A percentile compares a stretch with the other conserved stretches of the same genome.
Conservation (phyloP, 37 sponge, comb jelly and placozoan genomes). For the Mnemiopsis leidyi region DNA sequence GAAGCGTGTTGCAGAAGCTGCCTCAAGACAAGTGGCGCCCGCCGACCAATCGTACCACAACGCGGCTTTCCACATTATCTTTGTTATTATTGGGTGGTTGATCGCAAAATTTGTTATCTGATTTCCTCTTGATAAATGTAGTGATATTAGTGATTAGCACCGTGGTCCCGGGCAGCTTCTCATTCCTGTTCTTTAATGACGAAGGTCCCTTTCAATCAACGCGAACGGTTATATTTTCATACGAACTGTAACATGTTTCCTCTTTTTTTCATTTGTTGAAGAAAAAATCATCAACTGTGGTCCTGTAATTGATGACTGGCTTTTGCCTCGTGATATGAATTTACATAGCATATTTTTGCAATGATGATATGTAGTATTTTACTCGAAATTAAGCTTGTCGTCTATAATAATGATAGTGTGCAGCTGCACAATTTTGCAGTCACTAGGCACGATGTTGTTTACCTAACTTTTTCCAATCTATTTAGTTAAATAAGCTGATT, state of each 20-base stretch:
- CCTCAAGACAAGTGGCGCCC: background rate
- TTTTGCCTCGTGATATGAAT: background rate
- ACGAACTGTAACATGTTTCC: background rate
- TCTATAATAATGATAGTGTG: no score
- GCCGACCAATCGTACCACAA: conserved; percentile 21
- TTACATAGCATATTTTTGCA: no score
- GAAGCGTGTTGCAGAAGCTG: conserved; percentile 24
- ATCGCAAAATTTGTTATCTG: conserved; percentile 54
- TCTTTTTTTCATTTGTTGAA: background rate
- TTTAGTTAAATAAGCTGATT: background rate
- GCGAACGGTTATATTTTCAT: background rate
- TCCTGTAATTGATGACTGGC: background rate
- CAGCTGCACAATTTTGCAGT: background rate
- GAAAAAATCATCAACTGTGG: background rate
- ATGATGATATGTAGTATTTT: no score
- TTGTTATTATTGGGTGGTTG: conserved; percentile 42
- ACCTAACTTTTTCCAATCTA: no score
- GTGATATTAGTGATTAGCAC: conserved; percentile 27
- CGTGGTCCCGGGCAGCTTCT: background rate
- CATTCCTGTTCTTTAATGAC: background rate
- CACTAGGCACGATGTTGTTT: background rate
- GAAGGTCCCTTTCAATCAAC: background rate
- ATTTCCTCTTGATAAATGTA: conserved; percentile 32
- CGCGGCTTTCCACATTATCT: conserved; percentile 32
- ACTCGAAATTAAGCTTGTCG: no score